These are phyloP conservation scores for Corythucha ciliata DNA, from an alignment of 2,888 invertebrate species.

Conservation along the genomic window DNA sequence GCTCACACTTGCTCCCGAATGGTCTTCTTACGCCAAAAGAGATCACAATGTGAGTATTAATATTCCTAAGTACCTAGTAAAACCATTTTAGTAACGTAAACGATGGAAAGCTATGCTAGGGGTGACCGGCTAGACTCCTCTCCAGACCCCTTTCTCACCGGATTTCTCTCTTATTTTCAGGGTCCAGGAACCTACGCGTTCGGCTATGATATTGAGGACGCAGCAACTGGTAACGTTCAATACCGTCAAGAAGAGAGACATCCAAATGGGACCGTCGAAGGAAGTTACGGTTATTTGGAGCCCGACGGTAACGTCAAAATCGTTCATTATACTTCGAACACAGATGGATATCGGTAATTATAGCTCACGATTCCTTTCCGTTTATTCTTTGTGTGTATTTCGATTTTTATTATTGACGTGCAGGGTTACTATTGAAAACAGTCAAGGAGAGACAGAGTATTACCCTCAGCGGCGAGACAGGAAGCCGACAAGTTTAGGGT, in stretches of 20 bases:
- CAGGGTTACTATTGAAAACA: no score
- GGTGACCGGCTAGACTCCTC: neutral
- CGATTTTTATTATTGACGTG: no score
- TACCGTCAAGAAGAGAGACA: conserved; percentile 60
- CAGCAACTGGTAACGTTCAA: conserved; percentile 55
- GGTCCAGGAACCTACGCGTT: conserved; percentile 60
- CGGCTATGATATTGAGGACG: conserved; percentile 61
- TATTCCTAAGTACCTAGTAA: neutral
- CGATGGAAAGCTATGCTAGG: neutral
- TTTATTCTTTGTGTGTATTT: no score
- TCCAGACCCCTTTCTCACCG: neutral
- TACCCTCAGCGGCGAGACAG: no score
- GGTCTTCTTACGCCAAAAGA: conserved; percentile 22
- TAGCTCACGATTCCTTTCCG: no score
- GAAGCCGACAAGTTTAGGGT: no score
- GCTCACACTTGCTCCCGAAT: conserved; percentile 25
- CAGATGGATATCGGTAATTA: conserved; percentile 56
- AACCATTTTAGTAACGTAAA: neutral
- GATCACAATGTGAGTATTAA: conserved; percentile 18
- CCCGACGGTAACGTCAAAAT: conserved; percentile 52
- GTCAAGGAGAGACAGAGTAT: no score
- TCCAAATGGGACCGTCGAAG: conserved; percentile 60
- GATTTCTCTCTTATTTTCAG: conserved; percentile 31
- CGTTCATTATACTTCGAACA: conserved; percentile 56
- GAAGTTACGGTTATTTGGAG: conserved; percentile 61